Evolutionary conservation across 2,797 vertebrate genomes (phyloP).

Genomic region (Myotis findleyi): DNA sequence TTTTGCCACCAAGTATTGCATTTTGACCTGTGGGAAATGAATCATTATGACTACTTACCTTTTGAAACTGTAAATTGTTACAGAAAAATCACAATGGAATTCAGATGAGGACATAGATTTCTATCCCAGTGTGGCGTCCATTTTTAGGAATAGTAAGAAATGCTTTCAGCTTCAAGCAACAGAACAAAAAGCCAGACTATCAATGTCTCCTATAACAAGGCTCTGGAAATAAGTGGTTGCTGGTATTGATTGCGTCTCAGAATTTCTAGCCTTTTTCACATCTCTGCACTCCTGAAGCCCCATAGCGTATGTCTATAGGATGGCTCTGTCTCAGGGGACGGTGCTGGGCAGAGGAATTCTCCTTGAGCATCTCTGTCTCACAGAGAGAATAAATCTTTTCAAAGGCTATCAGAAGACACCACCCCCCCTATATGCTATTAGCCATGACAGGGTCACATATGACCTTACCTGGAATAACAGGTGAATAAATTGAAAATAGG

Average conservation of each 20-base stretch:
- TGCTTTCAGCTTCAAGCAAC: not conserved
- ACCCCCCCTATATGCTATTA: not conserved
- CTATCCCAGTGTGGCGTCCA: not conserved
- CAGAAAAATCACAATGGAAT: not conserved
- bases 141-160: not conserved
- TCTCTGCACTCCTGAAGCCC: not conserved
- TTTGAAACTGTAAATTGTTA: not conserved
- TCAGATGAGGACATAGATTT: not conserved
- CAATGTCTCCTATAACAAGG: not conserved
- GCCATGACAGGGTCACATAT: not conserved
- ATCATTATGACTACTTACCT: not conserved
- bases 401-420: not conserved
- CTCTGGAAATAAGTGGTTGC: not conserved
- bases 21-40: not conserved
- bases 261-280: not conserved
- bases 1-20: not conserved
- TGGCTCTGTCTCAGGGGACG: not conserved
- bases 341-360: not conserved
- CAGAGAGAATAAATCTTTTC: not conserved
- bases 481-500: not conserved
- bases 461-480: not conserved
- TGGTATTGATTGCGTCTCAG: not conserved
- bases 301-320: not conserved
- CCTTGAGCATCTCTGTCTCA: not conserved
- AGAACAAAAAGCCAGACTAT: not conserved